Conservation (phyloP, 2,797 vertebrate genomes). For the Merluccius polli region DNA sequence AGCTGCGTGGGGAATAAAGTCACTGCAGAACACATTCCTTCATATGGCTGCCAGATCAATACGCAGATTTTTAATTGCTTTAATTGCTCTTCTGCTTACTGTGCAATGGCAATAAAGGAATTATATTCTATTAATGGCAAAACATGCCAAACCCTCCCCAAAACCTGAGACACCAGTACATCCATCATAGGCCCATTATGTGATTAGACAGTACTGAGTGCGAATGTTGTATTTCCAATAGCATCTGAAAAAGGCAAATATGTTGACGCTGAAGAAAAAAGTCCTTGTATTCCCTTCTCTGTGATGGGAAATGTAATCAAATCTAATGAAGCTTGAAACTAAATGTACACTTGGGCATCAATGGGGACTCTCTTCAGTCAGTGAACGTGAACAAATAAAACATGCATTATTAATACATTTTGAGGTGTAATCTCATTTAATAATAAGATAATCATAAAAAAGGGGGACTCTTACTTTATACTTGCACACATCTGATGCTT, state of each 20-base stretch:
- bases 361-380: constrained; percentile 6
- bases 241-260: constrained; percentile 17
- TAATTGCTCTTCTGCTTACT: constrained; percentile 7
- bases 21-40: constrained; percentile 6
- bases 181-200: constrained; percentile 17
- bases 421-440: neutral
- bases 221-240: constrained; percentile 11
- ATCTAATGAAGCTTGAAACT: constrained; percentile 39
- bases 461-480: neutral
- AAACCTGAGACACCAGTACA: constrained; percentile 16
- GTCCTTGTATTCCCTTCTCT: constrained; percentile 27
- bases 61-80: constrained; percentile 27
- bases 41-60: constrained; percentile 32
- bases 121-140: constrained; percentile 23
- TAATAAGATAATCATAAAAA: neutral
- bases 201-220: constrained; percentile 12
- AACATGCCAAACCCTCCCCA: neutral
- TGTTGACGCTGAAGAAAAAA: constrained; percentile 20
- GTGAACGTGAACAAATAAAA: constrained; percentile 24
- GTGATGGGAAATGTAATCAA: constrained; percentile 39
- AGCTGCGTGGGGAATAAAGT: constrained; percentile 18
- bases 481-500: neutral
- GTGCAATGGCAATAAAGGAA: too few species aligned
- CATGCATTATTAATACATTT: neutral
- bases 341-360: constrained; percentile 33